Evolutionary conservation across 2,797 vertebrate genomes (phyloP).

Genomic region (Antennarius maculatus): DNA sequence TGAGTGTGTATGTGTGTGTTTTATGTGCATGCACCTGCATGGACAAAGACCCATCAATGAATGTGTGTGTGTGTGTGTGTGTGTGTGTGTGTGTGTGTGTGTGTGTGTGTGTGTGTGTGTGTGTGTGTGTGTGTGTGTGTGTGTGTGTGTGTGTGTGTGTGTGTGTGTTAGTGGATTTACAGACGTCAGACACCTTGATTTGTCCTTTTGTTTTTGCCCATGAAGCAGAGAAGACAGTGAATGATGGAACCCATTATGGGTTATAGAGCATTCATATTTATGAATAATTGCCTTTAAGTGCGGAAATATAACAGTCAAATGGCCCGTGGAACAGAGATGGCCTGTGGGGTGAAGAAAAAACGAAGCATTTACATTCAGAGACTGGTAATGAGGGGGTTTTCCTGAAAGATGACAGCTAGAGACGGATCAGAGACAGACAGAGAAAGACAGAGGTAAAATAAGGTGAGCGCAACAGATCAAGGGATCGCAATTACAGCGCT

Average conservation of each 20-base stretch:
- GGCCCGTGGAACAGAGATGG: conserved; percentile 77
- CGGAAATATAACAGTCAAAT: conserved; percentile 75
- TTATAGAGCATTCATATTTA: conserved; percentile 73
- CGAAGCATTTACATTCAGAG: conserved; percentile 70
- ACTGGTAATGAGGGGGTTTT: conserved; percentile 82
- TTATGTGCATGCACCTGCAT: conserved; percentile 52
- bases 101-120: conserved; percentile 2
- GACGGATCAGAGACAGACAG: conserved; percentile 67
- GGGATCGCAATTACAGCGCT: conserved; percentile 58
- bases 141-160: background rate
- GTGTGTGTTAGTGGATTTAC: conserved; percentile 15
- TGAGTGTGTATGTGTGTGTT: conserved; percentile 29
- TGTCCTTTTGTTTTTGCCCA: conserved; percentile 64
- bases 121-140: conserved; percentile 1
- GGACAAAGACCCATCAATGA: conserved; percentile 25
- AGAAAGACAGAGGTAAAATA: conserved; percentile 47
- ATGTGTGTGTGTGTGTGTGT: conserved; percentile 8
- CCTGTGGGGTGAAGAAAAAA: conserved; percentile 72
- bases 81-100: background rate
- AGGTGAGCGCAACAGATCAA: conserved; percentile 58
- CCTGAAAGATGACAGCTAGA: conserved; percentile 78
- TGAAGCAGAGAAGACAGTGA: conserved; percentile 67
- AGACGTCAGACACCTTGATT: conserved; percentile 73
- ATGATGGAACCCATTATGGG: conserved; percentile 58
- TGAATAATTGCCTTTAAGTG: conserved; percentile 80